Conservation (phyloP, 2,888 invertebrate species). For the Timema cristinae region DNA sequence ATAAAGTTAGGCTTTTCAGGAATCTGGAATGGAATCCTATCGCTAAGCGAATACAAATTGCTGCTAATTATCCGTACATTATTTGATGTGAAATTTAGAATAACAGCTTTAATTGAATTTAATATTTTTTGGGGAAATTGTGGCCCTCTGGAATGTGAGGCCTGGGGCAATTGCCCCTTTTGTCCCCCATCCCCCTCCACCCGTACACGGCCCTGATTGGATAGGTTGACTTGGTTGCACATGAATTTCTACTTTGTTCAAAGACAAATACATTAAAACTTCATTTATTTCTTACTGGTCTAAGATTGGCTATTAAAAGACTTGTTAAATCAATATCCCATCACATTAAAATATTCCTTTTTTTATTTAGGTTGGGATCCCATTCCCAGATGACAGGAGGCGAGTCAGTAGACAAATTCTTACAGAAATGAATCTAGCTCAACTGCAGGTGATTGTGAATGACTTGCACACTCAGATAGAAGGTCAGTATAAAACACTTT, state of each 20-base stretch:
- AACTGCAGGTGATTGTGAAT: conserved; percentile 90
- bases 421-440: conserved; percentile 90
- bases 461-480: conserved; percentile 93
- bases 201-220: too few relatives aligned
- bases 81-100: too few relatives aligned
- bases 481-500: conserved; percentile 40
- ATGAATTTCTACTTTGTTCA: not conserved
- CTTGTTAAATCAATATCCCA: not conserved
- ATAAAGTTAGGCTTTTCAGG: too few relatives aligned
- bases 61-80: too few relatives aligned
- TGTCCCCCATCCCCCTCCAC: too few relatives aligned
- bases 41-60: too few relatives aligned
- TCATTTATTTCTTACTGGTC: not conserved
- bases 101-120: too few relatives aligned
- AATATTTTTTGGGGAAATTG: too few relatives aligned
- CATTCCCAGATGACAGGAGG: conserved; percentile 76
- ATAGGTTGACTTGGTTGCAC: too few relatives aligned
- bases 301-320: not conserved
- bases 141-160: too few relatives aligned
- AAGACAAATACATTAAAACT: not conserved
- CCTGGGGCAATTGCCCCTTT: too few relatives aligned
- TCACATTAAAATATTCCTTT: not conserved
- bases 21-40: too few relatives aligned
- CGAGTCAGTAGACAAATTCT: conserved; percentile 79
- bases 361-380: conserved; percentile 63